phyloP scores from a whole-genome alignment of 2,797 vertebrate genomes.

The Garrulus glandarius region DNA sequence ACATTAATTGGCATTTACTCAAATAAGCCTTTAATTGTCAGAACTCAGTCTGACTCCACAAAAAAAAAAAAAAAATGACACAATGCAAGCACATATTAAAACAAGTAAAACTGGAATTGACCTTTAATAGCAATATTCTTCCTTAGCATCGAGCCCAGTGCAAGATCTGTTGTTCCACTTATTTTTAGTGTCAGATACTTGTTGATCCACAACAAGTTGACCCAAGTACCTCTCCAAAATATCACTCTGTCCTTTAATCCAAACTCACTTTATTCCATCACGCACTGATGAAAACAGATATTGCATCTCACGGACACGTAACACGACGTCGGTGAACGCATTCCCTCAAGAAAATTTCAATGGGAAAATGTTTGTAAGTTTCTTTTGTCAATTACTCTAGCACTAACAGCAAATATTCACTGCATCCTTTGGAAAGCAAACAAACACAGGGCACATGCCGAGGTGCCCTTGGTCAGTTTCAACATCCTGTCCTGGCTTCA shows the following conservation, averaged over 20 bases:
- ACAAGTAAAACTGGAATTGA: neutral
- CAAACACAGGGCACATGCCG: accelerated
- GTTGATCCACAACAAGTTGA: neutral
- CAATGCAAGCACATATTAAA: neutral
- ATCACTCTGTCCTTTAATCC: accelerated
- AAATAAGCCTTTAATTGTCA: neutral
- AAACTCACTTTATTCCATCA: neutral
- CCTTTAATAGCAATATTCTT: neutral
- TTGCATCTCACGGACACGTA: accelerated
- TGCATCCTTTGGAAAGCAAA: neutral
- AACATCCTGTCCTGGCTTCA: accelerated
- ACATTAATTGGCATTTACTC: neutral
- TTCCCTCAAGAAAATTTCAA: accelerated
- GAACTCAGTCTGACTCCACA: neutral
- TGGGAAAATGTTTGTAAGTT: neutral
- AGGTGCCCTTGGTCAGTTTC: neutral
- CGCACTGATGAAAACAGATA: accelerated
- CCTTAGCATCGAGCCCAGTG: neutral
- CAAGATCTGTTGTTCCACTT: accelerated
- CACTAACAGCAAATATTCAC: neutral
- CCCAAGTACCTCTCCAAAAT: neutral
- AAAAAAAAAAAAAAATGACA: neutral
- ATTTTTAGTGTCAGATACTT: neutral
- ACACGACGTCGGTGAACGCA: accelerated
- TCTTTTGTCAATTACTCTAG: neutral